Base-by-base conservation (phyloP, 2,113 vertebrate species). In the Passer domesticus region DNA sequence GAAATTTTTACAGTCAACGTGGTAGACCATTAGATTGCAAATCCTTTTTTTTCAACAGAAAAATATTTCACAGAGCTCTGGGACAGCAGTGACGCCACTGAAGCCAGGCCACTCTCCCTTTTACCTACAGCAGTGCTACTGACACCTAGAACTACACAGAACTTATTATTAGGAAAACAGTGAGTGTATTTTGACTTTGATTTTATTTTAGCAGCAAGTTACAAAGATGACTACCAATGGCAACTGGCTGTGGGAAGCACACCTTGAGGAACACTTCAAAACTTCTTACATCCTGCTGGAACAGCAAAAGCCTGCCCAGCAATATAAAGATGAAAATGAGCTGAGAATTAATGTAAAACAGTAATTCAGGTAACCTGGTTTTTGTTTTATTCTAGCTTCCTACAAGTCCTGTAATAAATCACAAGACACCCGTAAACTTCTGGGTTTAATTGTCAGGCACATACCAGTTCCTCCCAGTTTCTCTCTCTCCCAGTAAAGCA, bases 401-500 rank as follows among this genome's bases (percentile, higher is more conserved):
- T 91, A 13, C 20, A 69, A 80, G 47, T 74, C 39, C 24, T 63
- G 60, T 59, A 90, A 92, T 63, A 93, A 95, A 86, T 95, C 83
- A 88, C 31, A 47, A 67, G 39, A 52, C 55, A 90, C 39, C 20
- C 0, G 0, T 77, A 63, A 91, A 83, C 52, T 63, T 80, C 72
- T 86, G 43, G 3, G 28, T 91, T 74, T 66, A 88, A 74, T 44
- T 86, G 47, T 66, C 3, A 1, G n/a, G 33, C 46, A 63, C 33
- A 11, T 35, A 55, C 19, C 70, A 64, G 50, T 62, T 94, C 37
- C 64, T 82, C 70, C 37, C 81, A 85, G 25, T 55, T 58, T 67
- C 60, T 41, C 27, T 25, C 44, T 79, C 59, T 52, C 58, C 49
- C 41, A 49, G 25, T 53, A 53, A 79, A 89, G 66, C 41, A 76